Evolutionary conservation across 2,888 invertebrate species (phyloP).

Genomic region (Dorcus hopei): DNA sequence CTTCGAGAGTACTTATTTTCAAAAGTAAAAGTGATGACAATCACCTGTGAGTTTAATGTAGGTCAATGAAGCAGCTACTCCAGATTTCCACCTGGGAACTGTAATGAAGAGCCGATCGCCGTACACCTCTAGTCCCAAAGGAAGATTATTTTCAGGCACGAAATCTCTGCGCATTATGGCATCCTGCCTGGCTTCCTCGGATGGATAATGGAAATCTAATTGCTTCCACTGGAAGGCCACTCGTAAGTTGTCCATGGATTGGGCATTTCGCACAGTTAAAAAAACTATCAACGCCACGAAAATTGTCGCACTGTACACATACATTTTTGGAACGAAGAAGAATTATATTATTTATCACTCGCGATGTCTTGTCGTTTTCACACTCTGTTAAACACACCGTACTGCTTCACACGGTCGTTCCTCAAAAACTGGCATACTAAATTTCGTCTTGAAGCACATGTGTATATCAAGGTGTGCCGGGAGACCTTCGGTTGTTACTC

Average conservation of each 20-base stretch:
- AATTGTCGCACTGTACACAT: background rate
- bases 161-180: slow-evolving; percentile 61
- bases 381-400: too few relatives aligned
- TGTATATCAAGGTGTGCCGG: slow-evolving; percentile 15
- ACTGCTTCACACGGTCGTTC: background rate
- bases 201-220: slow-evolving; percentile 66
- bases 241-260: slow-evolving; percentile 63
- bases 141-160: slow-evolving; percentile 69
- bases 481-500: slow-evolving; percentile 21
- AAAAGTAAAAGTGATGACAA: background rate
- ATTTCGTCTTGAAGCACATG: slow-evolving; percentile 1
- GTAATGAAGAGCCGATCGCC: slow-evolving; percentile 68
- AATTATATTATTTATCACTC: background rate
- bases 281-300: background rate
- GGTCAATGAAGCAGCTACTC: slow-evolving; percentile 72
- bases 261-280: background rate
- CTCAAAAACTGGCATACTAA: background rate
- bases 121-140: slow-evolving; percentile 71
- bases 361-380: background rate
- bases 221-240: slow-evolving; percentile 72
- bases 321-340: background rate
- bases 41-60: slow-evolving; percentile 71
- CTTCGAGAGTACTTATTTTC: too few relatives aligned
- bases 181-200: slow-evolving; percentile 54
- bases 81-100: slow-evolving; percentile 71